Conservation (phyloP, 2,797 vertebrate species). For the Micrastur ruficollis region DNA sequence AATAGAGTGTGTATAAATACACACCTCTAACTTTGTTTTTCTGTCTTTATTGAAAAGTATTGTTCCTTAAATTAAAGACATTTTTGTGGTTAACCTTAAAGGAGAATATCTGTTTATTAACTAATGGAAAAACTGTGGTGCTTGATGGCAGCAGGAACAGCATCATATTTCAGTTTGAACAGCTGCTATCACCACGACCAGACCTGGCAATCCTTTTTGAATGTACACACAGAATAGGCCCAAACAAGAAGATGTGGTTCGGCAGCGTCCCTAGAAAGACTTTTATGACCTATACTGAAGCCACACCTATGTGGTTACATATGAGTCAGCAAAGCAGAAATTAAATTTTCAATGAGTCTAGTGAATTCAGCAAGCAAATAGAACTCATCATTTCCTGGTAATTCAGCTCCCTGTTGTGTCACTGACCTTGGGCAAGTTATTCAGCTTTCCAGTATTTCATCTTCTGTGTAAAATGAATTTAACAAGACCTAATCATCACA, state of each 20-base stretch:
- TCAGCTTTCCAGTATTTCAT: slow-evolving; percentile 21
- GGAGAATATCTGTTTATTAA: slow-evolving; percentile 8
- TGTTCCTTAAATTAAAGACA: not conserved
- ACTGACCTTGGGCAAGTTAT: slow-evolving; percentile 35
- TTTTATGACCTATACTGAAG: not conserved
- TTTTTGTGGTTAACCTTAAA: slow-evolving; percentile 8
- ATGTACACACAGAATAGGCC: not conserved
- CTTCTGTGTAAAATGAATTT: slow-evolving; percentile 3
- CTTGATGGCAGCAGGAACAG: not conserved
- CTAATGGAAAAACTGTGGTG: not conserved
- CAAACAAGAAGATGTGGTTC: slow-evolving; percentile 4
- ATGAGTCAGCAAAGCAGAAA: slow-evolving; percentile 24
- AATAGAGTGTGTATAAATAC: not conserved
- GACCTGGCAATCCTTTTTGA: not conserved
- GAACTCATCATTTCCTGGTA: not conserved
- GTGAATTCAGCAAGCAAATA: not conserved
- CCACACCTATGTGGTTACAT: not conserved
- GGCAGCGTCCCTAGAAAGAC: not conserved
- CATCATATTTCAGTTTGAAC: not conserved
- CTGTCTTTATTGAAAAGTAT: not conserved
- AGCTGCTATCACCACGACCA: not conserved
- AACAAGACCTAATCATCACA: not conserved
- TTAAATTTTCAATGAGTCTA: not conserved
- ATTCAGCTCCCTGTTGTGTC: not conserved
- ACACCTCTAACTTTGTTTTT: not conserved